These are phyloP conservation scores for Paraescarpia echinospica DNA, from an alignment of 1,140 invertebrate genomes.

Conservation along the genomic window DNA sequence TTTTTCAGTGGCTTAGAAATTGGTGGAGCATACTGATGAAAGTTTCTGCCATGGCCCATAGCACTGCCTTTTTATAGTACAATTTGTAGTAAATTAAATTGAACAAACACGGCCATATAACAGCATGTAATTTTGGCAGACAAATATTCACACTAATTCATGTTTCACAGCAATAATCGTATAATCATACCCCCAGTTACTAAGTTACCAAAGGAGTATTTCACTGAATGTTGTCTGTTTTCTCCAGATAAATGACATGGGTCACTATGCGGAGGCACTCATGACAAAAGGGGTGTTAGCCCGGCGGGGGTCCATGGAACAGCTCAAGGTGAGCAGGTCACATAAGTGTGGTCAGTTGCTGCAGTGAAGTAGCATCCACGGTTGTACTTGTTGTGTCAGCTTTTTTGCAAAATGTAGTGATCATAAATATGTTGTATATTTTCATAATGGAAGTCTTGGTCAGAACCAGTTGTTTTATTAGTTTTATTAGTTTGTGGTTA, in stretches of 20 bases:
- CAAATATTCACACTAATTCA: background rate
- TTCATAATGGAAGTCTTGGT: too few relatives aligned
- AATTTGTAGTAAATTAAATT: background rate
- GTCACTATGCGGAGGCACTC: conserved; percentile 55
- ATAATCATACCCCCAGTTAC: background rate
- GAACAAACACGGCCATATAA: background rate
- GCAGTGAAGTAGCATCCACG: background rate
- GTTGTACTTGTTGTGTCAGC: conserved; percentile 9
- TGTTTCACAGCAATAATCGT: background rate
- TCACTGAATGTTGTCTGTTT: background rate
- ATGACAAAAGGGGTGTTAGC: conserved; percentile 58
- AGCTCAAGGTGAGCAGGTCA: conserved; percentile 46
- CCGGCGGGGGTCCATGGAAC: conserved; percentile 53
- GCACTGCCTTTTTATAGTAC: background rate
- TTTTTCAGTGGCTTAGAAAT: background rate
- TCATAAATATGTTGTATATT: background rate
- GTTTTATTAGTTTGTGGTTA: too few relatives aligned
- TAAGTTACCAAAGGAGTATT: background rate
- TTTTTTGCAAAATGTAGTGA: background rate
- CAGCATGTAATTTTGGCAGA: background rate
- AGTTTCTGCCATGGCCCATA: background rate
- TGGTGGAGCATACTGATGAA: background rate
- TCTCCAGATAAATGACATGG: conserved; percentile 47
- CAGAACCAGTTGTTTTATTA: too few relatives aligned
- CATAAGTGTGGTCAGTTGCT: background rate